These are phyloP conservation scores for Caradrina kadenii DNA, from an alignment of 2,888 invertebrate genomes.

Conservation along the genomic window DNA sequence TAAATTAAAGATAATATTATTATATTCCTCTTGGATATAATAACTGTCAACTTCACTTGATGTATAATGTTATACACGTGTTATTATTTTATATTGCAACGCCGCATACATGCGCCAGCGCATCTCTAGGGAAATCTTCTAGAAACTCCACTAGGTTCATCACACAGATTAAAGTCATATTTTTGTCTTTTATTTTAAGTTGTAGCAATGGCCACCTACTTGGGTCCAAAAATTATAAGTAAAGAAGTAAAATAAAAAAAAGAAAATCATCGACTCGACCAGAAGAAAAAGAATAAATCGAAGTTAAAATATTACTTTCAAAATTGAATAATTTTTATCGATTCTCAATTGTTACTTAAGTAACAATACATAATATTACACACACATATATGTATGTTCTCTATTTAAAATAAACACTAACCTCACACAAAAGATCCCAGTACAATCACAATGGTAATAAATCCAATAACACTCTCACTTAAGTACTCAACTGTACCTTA, in stretches of 20 bases:
- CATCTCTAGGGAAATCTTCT: not conserved
- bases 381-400: not conserved
- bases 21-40: too few species aligned
- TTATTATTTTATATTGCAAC: conserved; percentile 1
- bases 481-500: not conserved
- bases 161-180: not conserved
- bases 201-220: too few species aligned
- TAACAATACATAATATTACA: not conserved
- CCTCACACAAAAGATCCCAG: conserved; percentile 60
- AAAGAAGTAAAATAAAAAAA: too few species aligned
- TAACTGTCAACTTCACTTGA: not conserved
- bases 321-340: not conserved
- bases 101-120: conserved; percentile 19
- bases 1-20: too few species aligned
- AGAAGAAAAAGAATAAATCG: too few species aligned
- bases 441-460: conserved; percentile 47
- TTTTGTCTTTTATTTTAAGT: not conserved
- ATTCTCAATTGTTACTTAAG: not conserved
- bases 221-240: too few species aligned
- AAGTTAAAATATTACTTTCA: not conserved
- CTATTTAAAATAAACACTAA: conserved; percentile 47
- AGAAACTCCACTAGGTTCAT: not conserved
- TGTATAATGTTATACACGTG: conserved; percentile 13
- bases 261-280: too few species aligned
- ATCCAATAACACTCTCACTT: conserved; percentile 58